These are phyloP conservation scores for Dusona sp. DNA, from an alignment of 2,888 invertebrate species.

Conservation along the genomic window DNA sequence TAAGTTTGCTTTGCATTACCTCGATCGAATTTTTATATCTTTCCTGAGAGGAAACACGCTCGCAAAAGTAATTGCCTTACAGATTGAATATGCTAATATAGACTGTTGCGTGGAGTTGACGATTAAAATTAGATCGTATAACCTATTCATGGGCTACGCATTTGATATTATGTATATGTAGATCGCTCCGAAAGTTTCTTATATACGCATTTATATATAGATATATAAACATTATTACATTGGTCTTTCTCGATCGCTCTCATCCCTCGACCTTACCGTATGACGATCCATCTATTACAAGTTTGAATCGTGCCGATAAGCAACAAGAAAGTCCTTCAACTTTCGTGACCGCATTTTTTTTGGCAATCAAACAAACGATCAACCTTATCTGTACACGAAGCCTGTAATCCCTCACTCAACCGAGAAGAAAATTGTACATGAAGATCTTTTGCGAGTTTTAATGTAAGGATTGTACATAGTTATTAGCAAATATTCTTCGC, in stretches of 20 bases:
- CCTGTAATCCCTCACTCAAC: slow-evolving; percentile 35
- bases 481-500: background rate
- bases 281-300: slow-evolving; percentile 63
- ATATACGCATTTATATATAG: slow-evolving; percentile 30
- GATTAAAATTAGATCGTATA: slow-evolving; percentile 77
- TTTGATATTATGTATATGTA: slow-evolving; percentile 28
- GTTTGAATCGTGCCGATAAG: slow-evolving; percentile 32
- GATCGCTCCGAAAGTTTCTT: slow-evolving; percentile 44
- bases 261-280: slow-evolving; percentile 37
- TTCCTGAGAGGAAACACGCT: slow-evolving; percentile 71
- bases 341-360: slow-evolving; percentile 57
- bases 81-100: slow-evolving; percentile 77
- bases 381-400: slow-evolving; percentile 41
- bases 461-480: background rate
- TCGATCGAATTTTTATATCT: slow-evolving; percentile 60
- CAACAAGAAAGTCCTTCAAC: slow-evolving; percentile 30
- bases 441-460: background rate
- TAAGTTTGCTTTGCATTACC: slow-evolving; percentile 39
- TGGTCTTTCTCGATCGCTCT: slow-evolving; percentile 7
- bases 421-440: background rate
- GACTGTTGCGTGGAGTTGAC: slow-evolving; percentile 61
- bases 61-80: slow-evolving; percentile 74
- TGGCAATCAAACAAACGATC: slow-evolving; percentile 45
- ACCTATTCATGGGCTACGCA: slow-evolving; percentile 67
- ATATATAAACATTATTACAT: background rate